Base-by-base conservation (phyloP, 2,888 invertebrate genomes). In the Diarsia dahlii region DNA sequence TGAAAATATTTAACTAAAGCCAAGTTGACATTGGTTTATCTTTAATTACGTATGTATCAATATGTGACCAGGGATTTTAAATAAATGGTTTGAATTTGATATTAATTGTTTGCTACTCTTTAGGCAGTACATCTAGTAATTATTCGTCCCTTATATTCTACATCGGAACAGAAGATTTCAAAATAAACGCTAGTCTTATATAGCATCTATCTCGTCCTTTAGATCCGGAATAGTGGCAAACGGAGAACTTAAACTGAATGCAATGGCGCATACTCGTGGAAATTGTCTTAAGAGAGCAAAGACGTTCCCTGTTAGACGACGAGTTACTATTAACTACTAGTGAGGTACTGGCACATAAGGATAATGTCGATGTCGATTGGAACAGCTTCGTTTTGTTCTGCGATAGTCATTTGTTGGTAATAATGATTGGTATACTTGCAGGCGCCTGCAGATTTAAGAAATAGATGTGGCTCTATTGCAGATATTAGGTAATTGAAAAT, bases 281-380 rank as follows among this genome's bases (percentile, higher is more conserved):
- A 94, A 95, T 95, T 94, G 95, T 95, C 95, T 94, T 94, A 94
- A 93, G 92, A 94, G 93, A 93, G 94, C 94, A 93, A 94, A 95
- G 94, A 94, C 94, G 93, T 89, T 92, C 91, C 84, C 87, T 86
- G 88, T 88, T 90, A 91, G 93, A 92, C 93, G 91, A 91, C 93
- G 93, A 94, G 94, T 92, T 92, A 94, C 94, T 93, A 93, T 95
- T 95, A 95, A 94, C 90, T 92, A 90, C 92, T 92, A 94, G 94
- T 90, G 94, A 82, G 90, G 94, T 56, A 78, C 72, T 23, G 6
- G 13, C 6, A 3, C 15, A 60, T 50, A 0, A 62, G 54, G 50
- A 54, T 28, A 74, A 46, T 74, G 15, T 34, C 48, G 68, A 5
- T 82, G 6, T 76, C 85, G 84, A 82, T 86, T 86, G 45, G 48